Evolutionary conservation across 2,797 vertebrate genomes (phyloP), one percentile per base, ranked within the genome.

Genomic region (Loriculus beryllinus): DNA sequence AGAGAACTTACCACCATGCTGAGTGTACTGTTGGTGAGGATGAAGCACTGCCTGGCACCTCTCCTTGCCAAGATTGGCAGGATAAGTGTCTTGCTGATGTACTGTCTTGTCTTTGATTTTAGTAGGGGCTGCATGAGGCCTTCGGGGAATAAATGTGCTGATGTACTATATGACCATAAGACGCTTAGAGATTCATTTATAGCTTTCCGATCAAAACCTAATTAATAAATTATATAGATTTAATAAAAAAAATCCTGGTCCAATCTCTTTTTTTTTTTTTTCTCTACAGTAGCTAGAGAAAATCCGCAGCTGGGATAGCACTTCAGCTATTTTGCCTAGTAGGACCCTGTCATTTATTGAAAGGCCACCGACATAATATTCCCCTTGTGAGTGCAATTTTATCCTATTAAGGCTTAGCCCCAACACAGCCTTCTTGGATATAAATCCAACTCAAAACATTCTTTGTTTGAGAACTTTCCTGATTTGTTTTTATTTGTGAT

Each of bases 391-490:
- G 42, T 17, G 20, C 23, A 85, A 59, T 87, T 92, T 88, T 68
- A 95, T 92, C 88, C 93, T 94, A 57, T 87, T 95, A 96, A 75
- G 39, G 62, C 82, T 95, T 83, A 96, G 60, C n/a, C 16, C 23
- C 8, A 60, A 39, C 29, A 86, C 90, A 80, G 89, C 72, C 84
- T 93, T 33, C 52, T 49, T 74, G 78, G 57, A 92, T n/a, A 71
- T 54, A 95, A 95, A 77, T 80, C 48, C 52, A 49, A 29, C 60
- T 92, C 60, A 95, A 87, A 78, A 64, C 17, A 20, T 63, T 78
- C 52, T 89, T 95, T 96, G 77, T 95, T 52, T 47, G 60, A 84
- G 52, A 14, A 77, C 56, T 94, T 84, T 82, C 56, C 63, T 82
- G 5, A 31, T 92, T 75, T 60, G 68, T 79, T 87, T 52, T 48